These are phyloP conservation scores for Etia nguti DNA, from an alignment of 2,113 vertebrate genomes.

Conservation along the genomic window DNA sequence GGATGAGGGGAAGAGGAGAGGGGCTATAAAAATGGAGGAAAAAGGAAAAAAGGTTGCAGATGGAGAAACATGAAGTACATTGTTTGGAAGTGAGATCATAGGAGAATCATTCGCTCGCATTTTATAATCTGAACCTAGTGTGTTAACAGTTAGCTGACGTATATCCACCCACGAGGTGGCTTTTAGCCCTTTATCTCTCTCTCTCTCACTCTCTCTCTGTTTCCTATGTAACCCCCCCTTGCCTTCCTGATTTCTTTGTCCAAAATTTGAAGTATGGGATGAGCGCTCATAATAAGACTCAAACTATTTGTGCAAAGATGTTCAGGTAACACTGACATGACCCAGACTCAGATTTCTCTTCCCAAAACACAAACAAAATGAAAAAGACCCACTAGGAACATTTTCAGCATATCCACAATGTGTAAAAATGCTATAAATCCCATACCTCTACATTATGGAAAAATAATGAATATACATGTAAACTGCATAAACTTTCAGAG, in stretches of 20 bases:
- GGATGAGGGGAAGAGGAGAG: slow-evolving; percentile 44
- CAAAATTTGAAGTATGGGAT: slow-evolving; percentile 7
- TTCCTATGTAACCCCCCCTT: neutral
- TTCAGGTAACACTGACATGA: neutral
- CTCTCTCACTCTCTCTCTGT: neutral
- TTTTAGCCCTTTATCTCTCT: slow-evolving; percentile 21
- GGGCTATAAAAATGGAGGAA: slow-evolving; percentile 46
- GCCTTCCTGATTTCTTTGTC: slow-evolving; percentile 9
- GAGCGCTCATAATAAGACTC: neutral
- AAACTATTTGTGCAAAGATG: neutral
- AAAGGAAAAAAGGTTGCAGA: slow-evolving; percentile 67
- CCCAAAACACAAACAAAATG: neutral
- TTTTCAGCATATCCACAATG: neutral
- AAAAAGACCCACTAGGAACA: neutral
- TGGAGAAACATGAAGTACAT: slow-evolving; percentile 79
- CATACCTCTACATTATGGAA: neutral
- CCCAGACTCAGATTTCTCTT: neutral
- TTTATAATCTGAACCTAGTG: slow-evolving; percentile 72
- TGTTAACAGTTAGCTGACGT: slow-evolving; percentile 73
- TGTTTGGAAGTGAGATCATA: slow-evolving; percentile 75
- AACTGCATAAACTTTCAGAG: slow-evolving; percentile 7
- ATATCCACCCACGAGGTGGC: slow-evolving; percentile 42
- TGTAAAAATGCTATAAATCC: slow-evolving; percentile 32
- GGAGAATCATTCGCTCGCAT: slow-evolving; percentile 60
- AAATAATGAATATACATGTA: slow-evolving; percentile 17